Percentiles rank a stretch among this genome's conserved stretches.
Conservation (phyloP, 2,888 invertebrate species). For the Drosophila maculinotata region DNA sequence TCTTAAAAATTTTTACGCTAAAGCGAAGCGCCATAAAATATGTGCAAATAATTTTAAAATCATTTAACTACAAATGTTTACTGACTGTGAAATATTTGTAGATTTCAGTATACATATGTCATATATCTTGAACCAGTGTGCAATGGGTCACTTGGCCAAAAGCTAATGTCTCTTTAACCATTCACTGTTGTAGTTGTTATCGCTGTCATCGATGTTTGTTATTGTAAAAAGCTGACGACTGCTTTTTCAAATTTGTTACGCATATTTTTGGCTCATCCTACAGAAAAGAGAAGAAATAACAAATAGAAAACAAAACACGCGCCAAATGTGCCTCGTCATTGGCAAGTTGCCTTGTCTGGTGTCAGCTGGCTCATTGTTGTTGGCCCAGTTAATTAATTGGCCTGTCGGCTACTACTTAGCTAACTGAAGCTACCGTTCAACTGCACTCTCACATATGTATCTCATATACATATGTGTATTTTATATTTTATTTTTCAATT, state of each 20-base stretch:
- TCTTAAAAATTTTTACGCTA: too few relatives aligned
- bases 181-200: conserved; percentile 2
- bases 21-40: too few relatives aligned
- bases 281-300: neutral
- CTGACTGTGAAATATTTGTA: too few relatives aligned
- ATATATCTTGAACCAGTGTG: conserved; percentile 24
- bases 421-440: conserved; percentile 38
- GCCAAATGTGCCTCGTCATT: conserved; percentile 32
- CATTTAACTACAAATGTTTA: too few relatives aligned
- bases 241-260: conserved; percentile 38
- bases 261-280: conserved; percentile 42
- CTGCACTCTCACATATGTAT: conserved; percentile 18
- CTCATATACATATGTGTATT: conserved; percentile 2
- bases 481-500: conserved; percentile 32
- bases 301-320: conserved; percentile 11
- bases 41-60: too few relatives aligned
- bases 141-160: conserved; percentile 19
- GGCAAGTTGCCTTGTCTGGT: conserved; percentile 33
- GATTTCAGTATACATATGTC: too few relatives aligned
- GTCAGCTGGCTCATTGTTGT: conserved; percentile 21
- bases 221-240: neutral
- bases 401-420: conserved; percentile 11
- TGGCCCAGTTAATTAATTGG: conserved; percentile 67
- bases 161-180: conserved; percentile 29
- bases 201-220: conserved; percentile 22